Base-by-base conservation (phyloP, 2,888 invertebrate genomes). In the Epinotia bilunana region DNA sequence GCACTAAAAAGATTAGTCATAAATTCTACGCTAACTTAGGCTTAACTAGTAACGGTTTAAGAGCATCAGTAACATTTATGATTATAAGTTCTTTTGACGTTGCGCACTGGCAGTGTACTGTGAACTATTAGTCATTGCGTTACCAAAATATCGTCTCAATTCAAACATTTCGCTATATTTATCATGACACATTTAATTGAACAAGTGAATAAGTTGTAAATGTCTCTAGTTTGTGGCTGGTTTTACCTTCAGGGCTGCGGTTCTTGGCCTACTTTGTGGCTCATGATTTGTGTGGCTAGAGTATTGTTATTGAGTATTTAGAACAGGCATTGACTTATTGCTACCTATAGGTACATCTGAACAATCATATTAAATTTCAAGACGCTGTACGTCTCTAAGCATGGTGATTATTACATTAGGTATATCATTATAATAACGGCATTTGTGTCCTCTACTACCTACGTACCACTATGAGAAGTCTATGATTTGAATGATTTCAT, bases 401-500 rank as follows among this genome's bases (percentile, higher is more conserved):
- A 63, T 18, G 33, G 13, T 23, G 20, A 28, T 57, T 28, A 53
- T 11, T 53, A 67, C 18, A 65, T n/a, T 53, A 55, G 18, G 53
- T 49, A 49, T 11, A 55, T 23, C 23, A 12, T 23, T 58, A 58
- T 68, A 57, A 43, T 72, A 12, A 58, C 12, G 46, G 28, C 43
- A 71, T 53, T 4, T 68, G 60, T 23, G 0, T 18, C 33, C 20
- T 23, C 33, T 58, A n/a, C 11, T 55, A 13, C 4, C 12, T 70
- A 28, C 55, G 23, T 39, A 39, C 9, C 7, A 46, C 49, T 39
- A 33, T 55, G 13, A 61, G 9, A 55, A 18, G 39, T 57, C n/a
- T 62, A 73, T 62, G 61, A 62, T 68, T 73, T 73, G 18, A 68
- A 73, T 62, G 68, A 62, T 68, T 73, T 73, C 43, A 73, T 69